Conservation (phyloP, 2,888 invertebrate species). For the Encarsia formosa region DNA sequence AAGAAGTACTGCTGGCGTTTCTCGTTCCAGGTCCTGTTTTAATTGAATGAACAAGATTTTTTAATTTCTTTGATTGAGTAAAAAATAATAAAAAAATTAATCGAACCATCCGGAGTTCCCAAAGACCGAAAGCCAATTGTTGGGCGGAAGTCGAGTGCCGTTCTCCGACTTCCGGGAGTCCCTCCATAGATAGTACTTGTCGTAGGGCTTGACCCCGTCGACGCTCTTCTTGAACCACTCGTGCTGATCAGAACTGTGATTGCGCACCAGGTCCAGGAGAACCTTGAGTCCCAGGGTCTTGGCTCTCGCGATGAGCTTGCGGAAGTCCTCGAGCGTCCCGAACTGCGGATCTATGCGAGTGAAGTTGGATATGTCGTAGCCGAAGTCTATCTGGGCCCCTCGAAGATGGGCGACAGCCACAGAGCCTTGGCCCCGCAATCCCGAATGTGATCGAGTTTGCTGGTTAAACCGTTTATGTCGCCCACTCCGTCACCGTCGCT, state of each 20-base stretch:
- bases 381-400: slow-evolving; percentile 75
- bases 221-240: slow-evolving; percentile 75
- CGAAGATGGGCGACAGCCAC: slow-evolving; percentile 71
- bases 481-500: slow-evolving; percentile 57
- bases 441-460: slow-evolving; percentile 55
- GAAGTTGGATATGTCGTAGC: slow-evolving; percentile 72
- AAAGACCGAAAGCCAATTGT: slow-evolving; percentile 54
- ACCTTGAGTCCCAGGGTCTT: slow-evolving; percentile 49
- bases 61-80: too few relatives aligned
- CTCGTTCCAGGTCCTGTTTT: slow-evolving; percentile 57
- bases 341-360: slow-evolving; percentile 64
- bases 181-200: slow-evolving; percentile 73
- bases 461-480: slow-evolving; percentile 34
- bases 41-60: too few relatives aligned
- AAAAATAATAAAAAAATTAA: too few relatives aligned
- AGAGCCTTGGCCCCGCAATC: slow-evolving; percentile 61
- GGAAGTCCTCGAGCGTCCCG: slow-evolving; percentile 68
- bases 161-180: slow-evolving; percentile 51
- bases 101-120: slow-evolving; percentile 56
- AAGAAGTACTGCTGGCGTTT: slow-evolving; percentile 58
- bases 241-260: slow-evolving; percentile 69
- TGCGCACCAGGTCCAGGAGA: slow-evolving; percentile 51
- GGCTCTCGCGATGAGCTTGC: slow-evolving; percentile 57
- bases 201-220: slow-evolving; percentile 57
- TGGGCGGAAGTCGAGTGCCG: slow-evolving; percentile 44